Evolutionary conservation across 2,888 invertebrate species (phyloP).

Genomic region (Acrobasis consociella): DNA sequence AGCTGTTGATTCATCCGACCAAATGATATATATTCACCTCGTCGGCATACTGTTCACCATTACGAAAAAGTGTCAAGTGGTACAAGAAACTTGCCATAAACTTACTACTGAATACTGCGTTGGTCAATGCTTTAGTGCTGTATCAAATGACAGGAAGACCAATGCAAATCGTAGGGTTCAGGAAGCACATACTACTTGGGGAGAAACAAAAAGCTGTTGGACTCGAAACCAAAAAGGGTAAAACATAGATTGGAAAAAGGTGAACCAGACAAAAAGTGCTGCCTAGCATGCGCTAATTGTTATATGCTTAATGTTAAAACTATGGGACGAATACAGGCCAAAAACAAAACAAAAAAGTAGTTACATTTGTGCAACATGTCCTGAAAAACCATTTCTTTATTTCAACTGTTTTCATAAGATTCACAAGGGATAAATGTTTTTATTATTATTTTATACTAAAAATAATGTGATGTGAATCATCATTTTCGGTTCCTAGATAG

Average conservation of each 20-base stretch:
- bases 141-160: neutral
- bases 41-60: too few species aligned
- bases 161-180: neutral
- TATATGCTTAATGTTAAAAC: neutral
- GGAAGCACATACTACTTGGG: neutral
- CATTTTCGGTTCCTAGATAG: too few species aligned
- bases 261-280: neutral
- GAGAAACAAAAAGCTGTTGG: neutral
- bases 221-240: neutral
- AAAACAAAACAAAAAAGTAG: slow-evolving; percentile 1
- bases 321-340: neutral
- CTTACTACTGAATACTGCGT: neutral
- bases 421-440: too few species aligned
- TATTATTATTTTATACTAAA: too few species aligned
- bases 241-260: neutral
- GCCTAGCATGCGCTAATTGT: neutral
- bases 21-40: too few species aligned
- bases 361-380: neutral
- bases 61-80: neutral
- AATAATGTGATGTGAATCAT: too few species aligned
- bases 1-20: slow-evolving; percentile 26
- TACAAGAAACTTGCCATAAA: slow-evolving; percentile 1
- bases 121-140: neutral
- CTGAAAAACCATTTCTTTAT: neutral
- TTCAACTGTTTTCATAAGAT: neutral